A percentile compares a stretch with the other conserved stretches of the same genome.
These are phyloP conservation scores for Theristus sp. DNA, from an alignment of 2,888 invertebrate genomes.

Conservation along the genomic window DNA sequence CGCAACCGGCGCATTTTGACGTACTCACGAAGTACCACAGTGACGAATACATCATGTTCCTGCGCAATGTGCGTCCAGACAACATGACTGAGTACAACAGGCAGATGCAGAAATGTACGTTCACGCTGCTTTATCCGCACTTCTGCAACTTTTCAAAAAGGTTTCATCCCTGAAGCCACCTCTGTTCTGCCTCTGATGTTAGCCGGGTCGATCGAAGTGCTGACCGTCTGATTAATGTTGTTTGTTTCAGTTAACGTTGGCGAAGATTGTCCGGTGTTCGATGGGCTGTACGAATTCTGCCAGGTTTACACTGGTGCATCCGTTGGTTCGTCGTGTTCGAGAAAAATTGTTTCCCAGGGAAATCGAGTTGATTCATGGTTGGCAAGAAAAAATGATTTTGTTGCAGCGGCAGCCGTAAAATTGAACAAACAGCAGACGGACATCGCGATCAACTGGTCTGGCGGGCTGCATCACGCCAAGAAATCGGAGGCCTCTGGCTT, in stretches of 20 bases:
- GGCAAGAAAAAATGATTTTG: no score
- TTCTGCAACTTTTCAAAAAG: neutral
- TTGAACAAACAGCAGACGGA: constrained; percentile 94
- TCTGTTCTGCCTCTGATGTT: no score
- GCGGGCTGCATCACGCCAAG: constrained; percentile 96
- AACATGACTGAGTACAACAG: constrained; percentile 98
- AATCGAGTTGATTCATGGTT: no score
- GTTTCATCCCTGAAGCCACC: no score
- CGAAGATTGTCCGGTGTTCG: constrained; percentile 98
- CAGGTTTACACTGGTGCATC: constrained; percentile 95
- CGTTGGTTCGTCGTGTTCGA: constrained; percentile 45
- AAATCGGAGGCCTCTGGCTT: constrained; percentile 89
- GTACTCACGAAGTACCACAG: constrained; percentile 99
- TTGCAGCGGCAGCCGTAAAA: constrained; percentile 79
- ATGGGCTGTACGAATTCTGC: constrained; percentile 96
- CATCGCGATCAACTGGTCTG: constrained; percentile 98
- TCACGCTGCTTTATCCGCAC: no score
- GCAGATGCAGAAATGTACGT: constrained; percentile 82
- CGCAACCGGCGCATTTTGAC: constrained; percentile 93
- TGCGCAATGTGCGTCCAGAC: constrained; percentile 87
- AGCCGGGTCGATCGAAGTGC: no score
- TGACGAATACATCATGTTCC: constrained; percentile 92
- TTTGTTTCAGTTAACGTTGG: constrained; percentile 57
- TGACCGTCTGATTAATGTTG: neutral
- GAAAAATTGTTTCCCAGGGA: no score